These are phyloP conservation scores for Hartigia nigra DNA, from an alignment of 2,888 invertebrate species.

Conservation along the genomic window DNA sequence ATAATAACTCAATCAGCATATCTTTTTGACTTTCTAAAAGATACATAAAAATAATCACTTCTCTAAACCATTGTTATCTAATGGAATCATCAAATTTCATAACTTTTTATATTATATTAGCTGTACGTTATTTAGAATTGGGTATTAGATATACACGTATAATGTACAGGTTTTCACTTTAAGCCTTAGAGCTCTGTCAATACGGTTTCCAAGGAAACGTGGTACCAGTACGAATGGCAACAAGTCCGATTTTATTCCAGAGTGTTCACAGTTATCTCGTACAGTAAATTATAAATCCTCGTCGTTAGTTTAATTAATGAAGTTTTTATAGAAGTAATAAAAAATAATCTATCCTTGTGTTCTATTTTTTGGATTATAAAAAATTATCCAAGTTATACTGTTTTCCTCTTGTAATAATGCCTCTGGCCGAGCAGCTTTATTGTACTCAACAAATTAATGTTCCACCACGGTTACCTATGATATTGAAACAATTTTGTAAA, in stretches of 20 bases:
- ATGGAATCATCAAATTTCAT: background rate
- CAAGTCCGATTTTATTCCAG: background rate
- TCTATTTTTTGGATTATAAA: background rate
- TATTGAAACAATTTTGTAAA: slow-evolving; percentile 89
- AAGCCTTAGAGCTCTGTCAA: background rate
- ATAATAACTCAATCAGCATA: background rate
- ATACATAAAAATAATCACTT: background rate
- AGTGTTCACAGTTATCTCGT: background rate
- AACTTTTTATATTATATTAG: background rate
- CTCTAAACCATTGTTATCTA: background rate
- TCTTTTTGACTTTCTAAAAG: background rate
- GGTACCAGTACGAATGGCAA: background rate
- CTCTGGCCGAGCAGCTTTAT: slow-evolving; percentile 77
- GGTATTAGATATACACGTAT: background rate
- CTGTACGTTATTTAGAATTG: background rate
- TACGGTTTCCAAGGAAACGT: background rate
- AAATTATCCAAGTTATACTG: background rate
- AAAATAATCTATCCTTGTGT: background rate
- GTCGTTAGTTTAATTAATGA: background rate
- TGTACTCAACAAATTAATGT: slow-evolving; percentile 85
- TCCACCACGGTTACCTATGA: slow-evolving; percentile 84
- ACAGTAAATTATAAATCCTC: background rate
- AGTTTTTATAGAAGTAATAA: background rate
- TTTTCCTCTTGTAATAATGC: slow-evolving; percentile 32
- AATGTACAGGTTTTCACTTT: background rate